Conservation (phyloP, 2,888 invertebrate genomes). For the Oscheius sp. region DNA sequence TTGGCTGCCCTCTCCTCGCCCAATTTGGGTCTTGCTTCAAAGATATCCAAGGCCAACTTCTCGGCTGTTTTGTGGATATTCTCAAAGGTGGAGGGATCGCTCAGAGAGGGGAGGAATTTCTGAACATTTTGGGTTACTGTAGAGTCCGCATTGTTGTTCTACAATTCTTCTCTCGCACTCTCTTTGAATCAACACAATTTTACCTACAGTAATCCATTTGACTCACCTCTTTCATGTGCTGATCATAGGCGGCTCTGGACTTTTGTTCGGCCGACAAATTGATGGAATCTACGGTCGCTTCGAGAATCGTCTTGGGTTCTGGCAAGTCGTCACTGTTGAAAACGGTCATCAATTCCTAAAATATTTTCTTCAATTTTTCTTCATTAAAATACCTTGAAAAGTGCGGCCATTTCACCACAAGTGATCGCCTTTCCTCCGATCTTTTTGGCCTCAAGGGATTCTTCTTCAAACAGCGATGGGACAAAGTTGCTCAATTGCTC, state of each 20-base stretch:
- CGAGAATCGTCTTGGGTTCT: constrained; percentile 96
- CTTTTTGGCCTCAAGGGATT: constrained; percentile 87
- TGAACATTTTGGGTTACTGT: too few relatives aligned
- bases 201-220: too few relatives aligned
- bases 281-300: constrained; percentile 69
- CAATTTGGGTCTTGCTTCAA: background rate
- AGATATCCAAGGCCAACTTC: background rate
- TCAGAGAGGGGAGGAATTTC: too few relatives aligned
- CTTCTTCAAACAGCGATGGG: constrained; percentile 86
- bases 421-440: constrained; percentile 91
- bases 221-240: constrained; percentile 17
- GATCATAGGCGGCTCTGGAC: background rate
- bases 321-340: constrained; percentile 96
- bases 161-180: too few relatives aligned
- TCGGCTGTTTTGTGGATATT: background rate
- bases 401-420: constrained; percentile 89
- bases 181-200: too few relatives aligned
- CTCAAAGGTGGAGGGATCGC: background rate
- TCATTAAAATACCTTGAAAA: constrained; percentile 79
- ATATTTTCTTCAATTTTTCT: background rate
- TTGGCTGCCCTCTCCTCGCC: background rate
- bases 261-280: constrained; percentile 7
- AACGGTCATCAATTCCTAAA: constrained; percentile 87
- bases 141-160: too few relatives aligned
- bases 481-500: constrained; percentile 84